phyloP scores from a whole-genome alignment of 2,888 invertebrate species.

The Metalampra italica region DNA sequence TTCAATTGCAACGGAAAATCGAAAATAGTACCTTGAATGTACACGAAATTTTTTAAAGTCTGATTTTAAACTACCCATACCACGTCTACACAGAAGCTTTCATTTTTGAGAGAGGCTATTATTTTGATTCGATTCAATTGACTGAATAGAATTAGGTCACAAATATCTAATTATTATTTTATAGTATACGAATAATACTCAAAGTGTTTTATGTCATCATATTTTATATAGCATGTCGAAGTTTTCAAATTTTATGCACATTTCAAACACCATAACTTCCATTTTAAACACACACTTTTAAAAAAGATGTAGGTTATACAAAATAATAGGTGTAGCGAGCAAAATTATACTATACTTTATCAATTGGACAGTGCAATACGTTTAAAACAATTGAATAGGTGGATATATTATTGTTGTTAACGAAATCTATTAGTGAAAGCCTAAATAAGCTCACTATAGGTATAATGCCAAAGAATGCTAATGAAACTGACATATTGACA shows the following conservation, averaged over 20 bases:
- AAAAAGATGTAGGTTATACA: conserved; percentile 5
- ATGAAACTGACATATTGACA: conserved; percentile 49
- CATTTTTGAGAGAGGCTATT: conserved; percentile 70
- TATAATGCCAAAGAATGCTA: conserved; percentile 75
- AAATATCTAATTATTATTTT: conserved; percentile 51
- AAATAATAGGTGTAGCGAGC: neutral
- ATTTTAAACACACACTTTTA: conserved; percentile 16
- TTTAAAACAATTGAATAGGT: conserved; percentile 34
- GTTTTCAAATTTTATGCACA: conserved; percentile 32
- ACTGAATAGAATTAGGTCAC: conserved; percentile 77
- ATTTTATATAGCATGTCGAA: conserved; percentile 28
- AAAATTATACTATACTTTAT: conserved; percentile 30
- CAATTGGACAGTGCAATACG: conserved; percentile 59
- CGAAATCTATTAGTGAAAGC: conserved; percentile 37
- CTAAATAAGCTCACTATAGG: conserved; percentile 69
- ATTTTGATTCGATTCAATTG: conserved; percentile 73
- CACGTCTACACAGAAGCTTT: conserved; percentile 44
- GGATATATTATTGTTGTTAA: conserved; percentile 18
- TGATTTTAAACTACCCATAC: conserved; percentile 30
- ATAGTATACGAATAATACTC: conserved; percentile 55
- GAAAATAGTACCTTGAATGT: conserved; percentile 20
- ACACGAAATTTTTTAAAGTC: conserved; percentile 29
- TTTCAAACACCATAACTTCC: conserved; percentile 25
- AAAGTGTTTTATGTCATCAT: conserved; percentile 42
- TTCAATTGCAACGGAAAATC: conserved; percentile 24